phyloP scores from a whole-genome alignment of 2,888 invertebrate species.

The Drosophila subsilvestris region DNA sequence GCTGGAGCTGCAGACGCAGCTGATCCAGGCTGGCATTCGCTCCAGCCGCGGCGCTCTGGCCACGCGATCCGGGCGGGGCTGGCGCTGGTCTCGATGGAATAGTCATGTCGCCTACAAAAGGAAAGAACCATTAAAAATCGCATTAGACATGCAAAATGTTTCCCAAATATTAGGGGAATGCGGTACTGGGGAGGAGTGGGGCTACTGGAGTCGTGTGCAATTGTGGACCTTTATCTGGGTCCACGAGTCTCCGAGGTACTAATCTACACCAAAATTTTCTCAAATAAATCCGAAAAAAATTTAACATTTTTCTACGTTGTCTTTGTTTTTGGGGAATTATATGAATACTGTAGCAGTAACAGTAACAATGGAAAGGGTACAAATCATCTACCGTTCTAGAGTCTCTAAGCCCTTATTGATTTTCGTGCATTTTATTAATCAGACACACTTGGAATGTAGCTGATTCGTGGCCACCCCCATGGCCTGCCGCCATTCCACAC shows the following conservation, averaged over 20 bases:
- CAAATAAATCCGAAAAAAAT: constrained; percentile 13
- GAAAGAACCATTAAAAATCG: not conserved
- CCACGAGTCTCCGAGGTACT: not conserved
- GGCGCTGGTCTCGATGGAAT: constrained; percentile 84
- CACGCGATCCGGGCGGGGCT: constrained; percentile 81
- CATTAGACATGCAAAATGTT: constrained; percentile 27
- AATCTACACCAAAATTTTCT: constrained; percentile 26
- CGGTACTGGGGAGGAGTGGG: not conserved
- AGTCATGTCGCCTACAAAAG: constrained; percentile 78
- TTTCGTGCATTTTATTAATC: no score
- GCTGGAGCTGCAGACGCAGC: constrained; percentile 78
- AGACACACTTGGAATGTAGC: not conserved
- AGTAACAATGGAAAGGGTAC: no score
- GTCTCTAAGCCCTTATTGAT: no score
- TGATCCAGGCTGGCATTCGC: constrained; percentile 82
- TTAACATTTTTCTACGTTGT: constrained; percentile 6
- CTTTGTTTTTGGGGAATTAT: constrained; percentile 11
- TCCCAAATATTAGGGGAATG: constrained; percentile 17
- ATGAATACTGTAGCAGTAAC: no score
- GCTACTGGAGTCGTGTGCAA: not conserved
- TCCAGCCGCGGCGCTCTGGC: constrained; percentile 77
- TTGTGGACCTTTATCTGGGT: not conserved
- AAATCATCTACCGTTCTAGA: no score
- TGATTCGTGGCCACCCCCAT: not conserved
- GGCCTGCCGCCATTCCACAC: not conserved